Percentiles rank a stretch among this genome's conserved stretches.
Evolutionary conservation across 2,797 vertebrate genomes (phyloP).

Genomic region (Meda fulgida): DNA sequence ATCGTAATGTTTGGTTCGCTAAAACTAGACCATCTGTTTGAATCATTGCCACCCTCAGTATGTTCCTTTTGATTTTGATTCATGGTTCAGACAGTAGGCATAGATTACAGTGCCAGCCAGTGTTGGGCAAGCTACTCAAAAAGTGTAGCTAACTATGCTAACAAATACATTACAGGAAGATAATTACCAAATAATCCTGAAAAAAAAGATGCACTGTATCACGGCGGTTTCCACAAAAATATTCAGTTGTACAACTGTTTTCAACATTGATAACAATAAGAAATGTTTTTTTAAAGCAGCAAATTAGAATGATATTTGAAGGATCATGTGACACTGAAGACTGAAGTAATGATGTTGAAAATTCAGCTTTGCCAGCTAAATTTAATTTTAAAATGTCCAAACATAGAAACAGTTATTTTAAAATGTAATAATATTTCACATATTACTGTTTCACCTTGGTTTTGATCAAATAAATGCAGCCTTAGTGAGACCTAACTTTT

Average conservation of each 20-base stretch:
- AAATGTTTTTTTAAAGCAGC: not conserved
- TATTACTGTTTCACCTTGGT: not conserved
- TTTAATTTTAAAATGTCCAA: not conserved
- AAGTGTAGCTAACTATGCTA: not conserved
- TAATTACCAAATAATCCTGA: not conserved
- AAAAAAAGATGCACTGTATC: too few relatives aligned
- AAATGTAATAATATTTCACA: not conserved
- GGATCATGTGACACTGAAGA: not conserved
- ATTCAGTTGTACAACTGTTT: not conserved
- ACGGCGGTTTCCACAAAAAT: not conserved
- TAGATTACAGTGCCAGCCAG: conserved; percentile 19
- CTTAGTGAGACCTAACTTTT: not conserved
- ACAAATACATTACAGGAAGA: not conserved
- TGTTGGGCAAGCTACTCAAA: not conserved
- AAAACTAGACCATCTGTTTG: conserved; percentile 34
- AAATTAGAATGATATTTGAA: not conserved
- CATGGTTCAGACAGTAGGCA: conserved; percentile 21
- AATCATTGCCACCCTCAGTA: conserved; percentile 5
- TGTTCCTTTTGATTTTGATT: conserved; percentile 22
- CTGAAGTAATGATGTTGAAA: not conserved
- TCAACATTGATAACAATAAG: not conserved
- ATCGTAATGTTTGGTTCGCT: conserved; percentile 23
- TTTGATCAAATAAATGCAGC: not conserved
- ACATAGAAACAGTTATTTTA: not conserved
- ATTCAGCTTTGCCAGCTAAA: not conserved